Percentiles rank a stretch among this genome's conserved stretches.
Evolutionary conservation across 2,888 invertebrate species (phyloP).

Genomic region (Scaptomyza tumidula): DNA sequence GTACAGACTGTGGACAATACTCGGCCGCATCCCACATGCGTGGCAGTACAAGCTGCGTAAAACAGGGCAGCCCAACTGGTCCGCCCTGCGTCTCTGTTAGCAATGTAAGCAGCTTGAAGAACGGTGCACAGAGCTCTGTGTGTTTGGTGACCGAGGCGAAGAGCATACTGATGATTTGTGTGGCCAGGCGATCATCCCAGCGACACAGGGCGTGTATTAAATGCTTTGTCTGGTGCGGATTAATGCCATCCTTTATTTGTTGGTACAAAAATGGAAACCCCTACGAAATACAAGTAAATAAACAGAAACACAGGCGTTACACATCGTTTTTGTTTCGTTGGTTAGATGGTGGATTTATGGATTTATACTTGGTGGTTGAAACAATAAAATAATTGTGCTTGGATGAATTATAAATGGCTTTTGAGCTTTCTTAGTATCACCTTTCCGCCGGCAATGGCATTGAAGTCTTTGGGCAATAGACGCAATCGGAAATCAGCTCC

Average conservation of each 20-base stretch:
- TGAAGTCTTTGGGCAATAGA: conserved; percentile 91
- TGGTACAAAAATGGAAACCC: conserved; percentile 97
- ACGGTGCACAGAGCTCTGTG: conserved; percentile 94
- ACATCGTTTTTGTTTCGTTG: conserved; percentile 16
- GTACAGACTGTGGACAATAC: conserved; percentile 94
- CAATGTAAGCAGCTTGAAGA: conserved; percentile 95
- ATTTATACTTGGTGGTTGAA: conserved; percentile 29
- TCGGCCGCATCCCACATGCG: conserved; percentile 96
- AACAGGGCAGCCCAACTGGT: conserved; percentile 92
- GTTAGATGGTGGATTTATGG: conserved; percentile 28
- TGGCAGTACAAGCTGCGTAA: conserved; percentile 94
- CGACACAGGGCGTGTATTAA: conserved; percentile 95
- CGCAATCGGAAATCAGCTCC: conserved; percentile 90
- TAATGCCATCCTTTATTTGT: conserved; percentile 96
- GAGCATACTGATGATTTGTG: conserved; percentile 94
- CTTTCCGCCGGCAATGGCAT: conserved; percentile 94
- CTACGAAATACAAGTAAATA: conserved; percentile 84
- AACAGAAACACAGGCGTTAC: conserved; percentile 27
- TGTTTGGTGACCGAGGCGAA: conserved; percentile 96
- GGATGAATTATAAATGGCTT: conserved; percentile 40
- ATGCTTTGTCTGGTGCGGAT: conserved; percentile 95
- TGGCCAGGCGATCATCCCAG: conserved; percentile 95
- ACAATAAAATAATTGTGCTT: conserved; percentile 32
- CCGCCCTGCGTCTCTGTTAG: conserved; percentile 92
- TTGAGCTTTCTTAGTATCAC: conserved; percentile 84